A percentile compares a stretch with the other conserved stretches of the same genome.
phyloP scores from a whole-genome alignment of 2,113 vertebrate species.

The Galeopterus variegatus region DNA sequence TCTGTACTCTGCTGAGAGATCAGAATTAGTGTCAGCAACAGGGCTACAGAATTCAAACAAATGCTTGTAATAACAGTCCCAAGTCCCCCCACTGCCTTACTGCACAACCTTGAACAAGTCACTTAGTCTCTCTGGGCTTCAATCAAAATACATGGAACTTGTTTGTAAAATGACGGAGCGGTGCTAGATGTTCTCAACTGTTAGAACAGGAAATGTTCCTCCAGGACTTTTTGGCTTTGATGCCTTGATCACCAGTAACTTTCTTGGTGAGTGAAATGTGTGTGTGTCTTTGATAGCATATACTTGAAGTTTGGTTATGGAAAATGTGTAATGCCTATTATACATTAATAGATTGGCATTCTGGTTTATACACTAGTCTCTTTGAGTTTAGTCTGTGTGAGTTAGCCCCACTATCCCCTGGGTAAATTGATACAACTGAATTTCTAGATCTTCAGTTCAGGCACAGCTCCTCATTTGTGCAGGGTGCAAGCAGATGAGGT shows the following conservation, averaged over 20 bases:
- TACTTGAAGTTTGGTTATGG: constrained; percentile 16
- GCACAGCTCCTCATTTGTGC: background rate
- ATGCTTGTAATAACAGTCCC: background rate
- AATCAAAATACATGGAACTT: background rate
- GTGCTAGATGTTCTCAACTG: background rate
- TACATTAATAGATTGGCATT: background rate
- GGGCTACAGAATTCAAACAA: constrained; percentile 47
- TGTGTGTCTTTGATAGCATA: background rate
- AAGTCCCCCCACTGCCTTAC: background rate
- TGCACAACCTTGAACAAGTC: background rate
- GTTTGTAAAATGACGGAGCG: constrained; percentile 49
- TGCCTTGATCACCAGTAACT: background rate
- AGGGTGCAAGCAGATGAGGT: background rate
- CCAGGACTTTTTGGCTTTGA: background rate
- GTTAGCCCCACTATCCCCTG: background rate
- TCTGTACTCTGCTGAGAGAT: constrained; percentile 79
- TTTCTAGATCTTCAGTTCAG: constrained; percentile 1
- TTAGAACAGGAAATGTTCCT: constrained; percentile 23
- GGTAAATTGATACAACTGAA: background rate
- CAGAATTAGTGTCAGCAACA: constrained; percentile 59
- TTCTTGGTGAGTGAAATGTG: background rate
- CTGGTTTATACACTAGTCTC: background rate
- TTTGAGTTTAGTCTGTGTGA: background rate
- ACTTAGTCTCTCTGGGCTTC: constrained; percentile 9
- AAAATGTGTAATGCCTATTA: background rate